These are phyloP conservation scores for Scophthalmus maximus DNA, from an alignment of 2,113 vertebrate genomes.

Conservation along the genomic window DNA sequence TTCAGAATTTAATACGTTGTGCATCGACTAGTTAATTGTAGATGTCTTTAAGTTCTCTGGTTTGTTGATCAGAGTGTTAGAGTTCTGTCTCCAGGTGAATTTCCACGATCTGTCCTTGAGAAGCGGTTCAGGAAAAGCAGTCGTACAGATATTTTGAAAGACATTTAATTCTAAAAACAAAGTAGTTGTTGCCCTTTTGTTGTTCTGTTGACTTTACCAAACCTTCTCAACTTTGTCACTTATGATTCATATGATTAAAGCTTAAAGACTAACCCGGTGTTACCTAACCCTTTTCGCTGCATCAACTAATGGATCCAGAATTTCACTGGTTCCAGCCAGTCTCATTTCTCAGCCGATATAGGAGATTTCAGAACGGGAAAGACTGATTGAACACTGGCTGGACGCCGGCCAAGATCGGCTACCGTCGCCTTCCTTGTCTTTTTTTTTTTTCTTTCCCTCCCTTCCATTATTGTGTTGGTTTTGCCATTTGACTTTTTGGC, in stretches of 20 bases:
- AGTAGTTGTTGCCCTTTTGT: no score
- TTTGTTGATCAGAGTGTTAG: no score
- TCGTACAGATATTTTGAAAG: neutral
- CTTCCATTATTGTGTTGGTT: slow-evolving; percentile 23
- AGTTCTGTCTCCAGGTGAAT: no score
- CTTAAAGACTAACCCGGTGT: neutral
- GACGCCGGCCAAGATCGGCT: slow-evolving; percentile 35
- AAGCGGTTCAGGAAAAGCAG: no score
- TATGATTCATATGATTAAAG: slow-evolving; percentile 30
- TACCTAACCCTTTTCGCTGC: neutral
- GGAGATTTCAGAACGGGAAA: slow-evolving; percentile 45
- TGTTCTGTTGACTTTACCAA: neutral
- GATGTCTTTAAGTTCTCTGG: no score
- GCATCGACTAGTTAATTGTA: no score
- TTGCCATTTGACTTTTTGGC: neutral
- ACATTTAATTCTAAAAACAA: no score
- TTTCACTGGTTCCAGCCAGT: slow-evolving; percentile 31
- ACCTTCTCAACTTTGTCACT: neutral
- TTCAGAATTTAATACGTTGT: no score
- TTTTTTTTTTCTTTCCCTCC: neutral
- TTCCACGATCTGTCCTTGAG: no score
- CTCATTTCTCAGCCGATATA: slow-evolving; percentile 15
- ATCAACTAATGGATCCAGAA: slow-evolving; percentile 43
- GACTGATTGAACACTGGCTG: slow-evolving; percentile 50
- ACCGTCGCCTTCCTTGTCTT: slow-evolving; percentile 14